Conservation (phyloP, 2,797 vertebrate genomes). For the Tiaroga cobitis region DNA sequence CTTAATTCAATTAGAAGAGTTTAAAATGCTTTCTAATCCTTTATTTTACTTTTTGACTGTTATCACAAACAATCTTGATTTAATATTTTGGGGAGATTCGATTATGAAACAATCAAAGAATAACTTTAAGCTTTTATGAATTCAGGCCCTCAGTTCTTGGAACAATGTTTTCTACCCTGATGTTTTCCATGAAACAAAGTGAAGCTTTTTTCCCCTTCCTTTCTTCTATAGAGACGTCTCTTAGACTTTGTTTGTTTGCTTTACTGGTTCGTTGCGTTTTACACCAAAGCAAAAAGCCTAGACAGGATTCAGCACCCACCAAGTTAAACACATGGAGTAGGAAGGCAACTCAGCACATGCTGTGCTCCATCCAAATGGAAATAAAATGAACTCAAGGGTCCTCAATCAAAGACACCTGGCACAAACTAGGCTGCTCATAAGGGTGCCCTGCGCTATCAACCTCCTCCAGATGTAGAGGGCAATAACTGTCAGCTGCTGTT, state of each 20-base stretch:
- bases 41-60: conserved; percentile 2
- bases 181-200: conserved; percentile 30
- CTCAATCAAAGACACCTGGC: conserved; percentile 50
- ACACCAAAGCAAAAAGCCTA: conserved; percentile 41
- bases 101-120: conserved; percentile 13
- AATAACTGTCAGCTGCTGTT: conserved; percentile 66
- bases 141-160: conserved; percentile 16
- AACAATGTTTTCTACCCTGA: neutral
- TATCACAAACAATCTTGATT: conserved; percentile 37
- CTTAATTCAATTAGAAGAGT: neutral
- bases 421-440: conserved; percentile 42
- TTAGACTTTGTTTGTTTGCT: conserved; percentile 44
- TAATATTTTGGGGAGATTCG: conserved; percentile 1
- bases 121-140: conserved; percentile 3
- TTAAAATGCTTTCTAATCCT: neutral
- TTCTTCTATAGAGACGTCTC: conserved; percentile 23
- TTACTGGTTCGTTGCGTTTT: conserved; percentile 40
- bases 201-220: neutral
- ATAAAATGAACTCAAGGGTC: conserved; percentile 19
- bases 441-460: conserved; percentile 53
- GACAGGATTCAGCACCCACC: conserved; percentile 25
- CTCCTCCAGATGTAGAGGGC: conserved; percentile 68
- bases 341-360: conserved; percentile 19
- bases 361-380: conserved; percentile 39
- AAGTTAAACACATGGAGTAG: conserved; percentile 27